These are phyloP conservation scores for Nesoenas mayeri DNA, from an alignment of 2,113 vertebrate genomes.

Conservation along the genomic window DNA sequence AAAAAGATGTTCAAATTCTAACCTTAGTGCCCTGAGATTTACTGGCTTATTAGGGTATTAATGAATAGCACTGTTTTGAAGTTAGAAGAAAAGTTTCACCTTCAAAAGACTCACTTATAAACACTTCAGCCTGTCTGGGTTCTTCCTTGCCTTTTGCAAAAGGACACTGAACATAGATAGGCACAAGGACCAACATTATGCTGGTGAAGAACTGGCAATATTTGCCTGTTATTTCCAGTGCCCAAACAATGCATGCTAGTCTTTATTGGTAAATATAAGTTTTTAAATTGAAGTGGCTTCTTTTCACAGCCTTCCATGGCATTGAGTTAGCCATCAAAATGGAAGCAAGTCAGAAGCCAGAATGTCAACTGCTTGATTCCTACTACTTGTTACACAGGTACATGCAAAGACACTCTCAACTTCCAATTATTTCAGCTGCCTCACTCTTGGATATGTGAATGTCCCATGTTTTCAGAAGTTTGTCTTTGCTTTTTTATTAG, in stretches of 20 bases:
- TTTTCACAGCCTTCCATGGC: not conserved
- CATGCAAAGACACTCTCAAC: not conserved
- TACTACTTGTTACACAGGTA: not conserved
- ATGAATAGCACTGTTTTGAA: not conserved
- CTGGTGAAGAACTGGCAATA: not conserved
- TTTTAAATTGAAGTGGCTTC: conserved; percentile 19
- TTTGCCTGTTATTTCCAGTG: not conserved
- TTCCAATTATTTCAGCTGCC: not conserved
- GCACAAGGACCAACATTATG: not conserved
- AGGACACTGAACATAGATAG: not conserved
- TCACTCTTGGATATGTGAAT: not conserved
- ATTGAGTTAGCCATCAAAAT: conserved; percentile 20
- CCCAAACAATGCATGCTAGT: not conserved
- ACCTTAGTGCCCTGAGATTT: not conserved
- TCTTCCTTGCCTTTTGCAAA: not conserved
- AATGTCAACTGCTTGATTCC: conserved; percentile 24
- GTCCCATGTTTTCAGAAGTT: not conserved
- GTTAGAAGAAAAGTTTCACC: not conserved
- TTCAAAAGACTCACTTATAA: not conserved
- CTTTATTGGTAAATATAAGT: conserved; percentile 31
- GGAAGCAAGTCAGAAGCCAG: conserved; percentile 43
- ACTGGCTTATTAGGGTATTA: not conserved
- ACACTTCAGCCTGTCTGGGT: not conserved
- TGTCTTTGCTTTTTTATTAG: not conserved
- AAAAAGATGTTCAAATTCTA: conserved; percentile 25